A percentile compares a stretch with the other conserved stretches of the same genome.
phyloP scores from a whole-genome alignment of 1,140 invertebrate species.

The Brachionus rotundiformis region DNA sequence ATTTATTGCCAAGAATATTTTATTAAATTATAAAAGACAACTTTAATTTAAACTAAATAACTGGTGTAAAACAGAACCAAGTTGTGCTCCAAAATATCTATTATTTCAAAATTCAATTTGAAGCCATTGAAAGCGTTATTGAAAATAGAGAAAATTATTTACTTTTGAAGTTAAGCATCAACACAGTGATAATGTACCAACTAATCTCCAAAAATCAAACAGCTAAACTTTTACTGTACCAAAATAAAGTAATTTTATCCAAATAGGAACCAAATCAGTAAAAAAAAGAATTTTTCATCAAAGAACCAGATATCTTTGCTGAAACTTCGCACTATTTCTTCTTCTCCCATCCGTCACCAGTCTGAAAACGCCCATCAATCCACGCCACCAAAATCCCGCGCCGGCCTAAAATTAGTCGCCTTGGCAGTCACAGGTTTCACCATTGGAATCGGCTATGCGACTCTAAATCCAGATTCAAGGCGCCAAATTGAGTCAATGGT shows the following conservation, averaged over 20 bases:
- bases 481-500: constrained; percentile 40
- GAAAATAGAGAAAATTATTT: constrained; percentile 19
- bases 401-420: constrained; percentile 25
- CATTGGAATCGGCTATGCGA: constrained; percentile 38
- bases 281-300: neutral
- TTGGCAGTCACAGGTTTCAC: constrained; percentile 45
- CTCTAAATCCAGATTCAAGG: constrained; percentile 36
- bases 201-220: neutral
- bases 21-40: neutral
- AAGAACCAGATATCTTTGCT: neutral
- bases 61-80: neutral
- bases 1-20: neutral
- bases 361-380: neutral
- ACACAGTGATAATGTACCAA: constrained; percentile 32
- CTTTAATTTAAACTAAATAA: neutral
- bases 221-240: constrained; percentile 45
- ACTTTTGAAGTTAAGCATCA: neutral
- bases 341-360: neutral
- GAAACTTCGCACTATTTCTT: neutral
- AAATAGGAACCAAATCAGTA: neutral
- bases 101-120: neutral
- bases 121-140: constrained; percentile 42
- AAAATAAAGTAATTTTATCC: neutral
- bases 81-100: neutral
- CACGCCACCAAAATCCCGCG: neutral